Conservation (phyloP, 2,797 vertebrate genomes). For the Apogon talboti region DNA sequence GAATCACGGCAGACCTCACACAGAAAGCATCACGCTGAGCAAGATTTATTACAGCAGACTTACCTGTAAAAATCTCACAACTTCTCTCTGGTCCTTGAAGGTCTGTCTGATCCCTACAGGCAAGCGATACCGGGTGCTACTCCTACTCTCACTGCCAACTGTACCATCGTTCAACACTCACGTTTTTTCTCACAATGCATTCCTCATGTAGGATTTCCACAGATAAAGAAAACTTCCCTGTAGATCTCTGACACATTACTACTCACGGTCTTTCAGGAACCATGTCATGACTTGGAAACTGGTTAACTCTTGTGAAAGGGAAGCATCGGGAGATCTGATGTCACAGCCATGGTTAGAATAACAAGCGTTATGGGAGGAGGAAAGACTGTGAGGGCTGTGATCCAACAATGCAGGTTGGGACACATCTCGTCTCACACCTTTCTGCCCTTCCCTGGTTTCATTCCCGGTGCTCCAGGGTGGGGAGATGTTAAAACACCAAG, state of each 20-base stretch:
- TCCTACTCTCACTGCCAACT: conserved; percentile 36
- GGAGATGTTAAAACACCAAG: conserved; percentile 55
- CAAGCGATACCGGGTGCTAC: conserved; percentile 52
- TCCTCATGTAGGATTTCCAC: conserved; percentile 42
- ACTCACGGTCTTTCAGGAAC: conserved; percentile 57
- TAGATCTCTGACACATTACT: conserved; percentile 36
- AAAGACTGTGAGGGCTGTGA: conserved; percentile 68
- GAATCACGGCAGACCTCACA: conserved; percentile 76
- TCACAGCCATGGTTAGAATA: conserved; percentile 78
- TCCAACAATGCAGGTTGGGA: conserved; percentile 82
- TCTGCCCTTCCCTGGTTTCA: conserved; percentile 75
- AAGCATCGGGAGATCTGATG: conserved; percentile 79
- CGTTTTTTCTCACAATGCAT: conserved; percentile 51
- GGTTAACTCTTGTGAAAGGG: conserved; percentile 74
- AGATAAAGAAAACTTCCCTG: conserved; percentile 43
- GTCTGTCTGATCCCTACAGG: conserved; percentile 41
- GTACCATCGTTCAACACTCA: conserved; percentile 33
- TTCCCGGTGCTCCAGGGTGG: conserved; percentile 63
- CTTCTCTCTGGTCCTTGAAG: conserved; percentile 45
- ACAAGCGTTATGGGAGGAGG: conserved; percentile 80
- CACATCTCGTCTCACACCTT: conserved; percentile 82
- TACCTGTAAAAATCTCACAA: conserved; percentile 69
- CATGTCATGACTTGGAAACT: conserved; percentile 65
- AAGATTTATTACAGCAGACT: conserved; percentile 52
- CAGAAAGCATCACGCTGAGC: conserved; percentile 55